Evolutionary conservation across 2,113 vertebrate genomes (phyloP).

Genomic region (Burhinus oedicnemus): DNA sequence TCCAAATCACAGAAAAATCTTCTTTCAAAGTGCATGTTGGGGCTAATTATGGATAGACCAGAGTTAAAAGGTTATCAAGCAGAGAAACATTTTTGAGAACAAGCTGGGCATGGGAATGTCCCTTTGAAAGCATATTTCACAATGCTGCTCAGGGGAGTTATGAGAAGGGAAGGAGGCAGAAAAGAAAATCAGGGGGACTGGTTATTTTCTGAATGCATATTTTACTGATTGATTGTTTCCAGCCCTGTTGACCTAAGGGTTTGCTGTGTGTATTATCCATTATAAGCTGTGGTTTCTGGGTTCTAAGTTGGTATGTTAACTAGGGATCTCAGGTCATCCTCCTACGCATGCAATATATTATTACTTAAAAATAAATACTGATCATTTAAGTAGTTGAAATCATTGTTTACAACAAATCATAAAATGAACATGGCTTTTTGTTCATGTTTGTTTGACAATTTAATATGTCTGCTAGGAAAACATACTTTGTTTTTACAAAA

Average conservation of each 20-base stretch:
- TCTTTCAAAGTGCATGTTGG: neutral
- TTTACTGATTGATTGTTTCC: neutral
- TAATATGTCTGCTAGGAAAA: neutral
- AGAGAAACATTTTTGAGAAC: neutral
- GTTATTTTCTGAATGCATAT: neutral
- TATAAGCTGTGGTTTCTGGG: neutral
- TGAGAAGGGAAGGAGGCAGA: neutral
- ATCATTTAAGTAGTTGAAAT: neutral
- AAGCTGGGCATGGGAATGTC: neutral
- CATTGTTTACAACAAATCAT: neutral
- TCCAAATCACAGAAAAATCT: neutral
- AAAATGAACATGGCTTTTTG: neutral
- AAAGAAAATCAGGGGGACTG: neutral
- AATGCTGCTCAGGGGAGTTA: neutral
- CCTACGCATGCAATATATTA: neutral
- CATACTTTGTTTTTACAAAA: neutral
- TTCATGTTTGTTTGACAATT: neutral
- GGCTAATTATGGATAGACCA: neutral
- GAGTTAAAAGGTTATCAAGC: neutral
- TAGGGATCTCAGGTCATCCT: neutral
- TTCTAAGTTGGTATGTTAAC: neutral
- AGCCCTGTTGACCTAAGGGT: neutral
- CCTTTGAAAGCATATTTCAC: neutral
- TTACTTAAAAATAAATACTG: neutral
- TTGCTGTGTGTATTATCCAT: neutral